Base-by-base conservation (phyloP, 2,797 vertebrate genomes). In the Sebastes glaucus region DNA sequence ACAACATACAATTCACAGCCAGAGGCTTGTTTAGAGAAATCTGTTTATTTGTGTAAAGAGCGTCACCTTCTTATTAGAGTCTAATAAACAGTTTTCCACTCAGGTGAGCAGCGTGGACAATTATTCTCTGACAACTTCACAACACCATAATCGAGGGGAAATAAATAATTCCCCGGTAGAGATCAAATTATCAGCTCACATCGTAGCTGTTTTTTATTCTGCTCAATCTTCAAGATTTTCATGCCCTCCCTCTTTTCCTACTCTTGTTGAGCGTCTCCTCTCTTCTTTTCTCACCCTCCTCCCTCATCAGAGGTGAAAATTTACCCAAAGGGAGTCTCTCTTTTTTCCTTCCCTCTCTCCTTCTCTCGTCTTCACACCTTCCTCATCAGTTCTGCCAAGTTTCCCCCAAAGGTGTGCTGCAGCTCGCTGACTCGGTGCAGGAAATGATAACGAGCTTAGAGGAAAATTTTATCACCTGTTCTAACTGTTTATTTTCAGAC, bases 251-350 rank as follows among this genome's bases (percentile, higher is more conserved):
- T 57, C 11, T 22, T 16, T 63, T 46, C 42, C 42, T 46, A 46
- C 59, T 71, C 68, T 71, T 30, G 33, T 61, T 27, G 53, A 66
- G 30, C 38, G 68, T 56, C 62, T 77, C 64, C 57, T 42, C 32
- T 71, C 49, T 30, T 60, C 56, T 77, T 84, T 88, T 92, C 90
- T 86, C 90, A 78, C 87, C 78, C 80, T 78, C 82, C 73, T 82
- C 64, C 38, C 77, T 74, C 65, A 82, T 89, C 80, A 86, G 71
- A 89, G 91, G 91, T 92, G 91, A 91, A 91, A 86, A 90, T 90
- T 16, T 78, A 88, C 87, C 89, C 88, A 77, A 78, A 82, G 84
- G 85, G 89, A 90, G 56, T 74, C 75, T 71, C 74, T 85, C 59
- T 82, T 56, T 53, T 62, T 53, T 71, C 66, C 23, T 49, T 80